phyloP scores from a whole-genome alignment of 2,113 vertebrate species.

The Phycodurus eques region DNA sequence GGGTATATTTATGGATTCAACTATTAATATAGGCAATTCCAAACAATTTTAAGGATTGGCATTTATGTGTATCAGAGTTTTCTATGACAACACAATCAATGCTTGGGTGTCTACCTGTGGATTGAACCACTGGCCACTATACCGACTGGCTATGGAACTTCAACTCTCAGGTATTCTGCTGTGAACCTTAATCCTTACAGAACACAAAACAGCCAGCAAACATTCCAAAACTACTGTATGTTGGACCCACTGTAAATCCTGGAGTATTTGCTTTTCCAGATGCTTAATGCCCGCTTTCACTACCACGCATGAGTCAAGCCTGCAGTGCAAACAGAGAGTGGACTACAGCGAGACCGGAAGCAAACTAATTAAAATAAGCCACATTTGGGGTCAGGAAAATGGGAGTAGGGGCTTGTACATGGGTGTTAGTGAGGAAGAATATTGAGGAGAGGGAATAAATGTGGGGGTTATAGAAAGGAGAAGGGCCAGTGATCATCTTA shows the following conservation, averaged over 20 bases:
- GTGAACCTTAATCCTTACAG: not conserved
- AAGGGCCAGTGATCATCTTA: conserved; percentile 51
- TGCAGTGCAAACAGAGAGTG: conserved; percentile 27
- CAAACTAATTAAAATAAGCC: conserved; percentile 41
- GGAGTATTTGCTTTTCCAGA: conserved; percentile 29
- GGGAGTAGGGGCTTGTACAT: not conserved
- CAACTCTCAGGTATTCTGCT: not conserved
- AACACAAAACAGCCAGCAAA: conserved; percentile 32
- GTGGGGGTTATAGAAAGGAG: conserved; percentile 1
- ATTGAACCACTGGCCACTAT: not conserved
- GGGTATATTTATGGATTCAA: too few species aligned
- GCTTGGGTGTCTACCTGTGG: not conserved
- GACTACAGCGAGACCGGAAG: conserved; percentile 16
- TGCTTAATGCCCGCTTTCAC: conserved; percentile 33
- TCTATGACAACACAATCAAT: not conserved
- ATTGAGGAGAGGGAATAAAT: not conserved
- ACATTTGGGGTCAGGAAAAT: conserved; percentile 39
- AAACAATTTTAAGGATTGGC: too few species aligned
- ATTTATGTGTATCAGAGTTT: not conserved
- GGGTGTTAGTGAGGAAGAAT: conserved; percentile 4
- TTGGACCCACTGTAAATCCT: conserved; percentile 38
- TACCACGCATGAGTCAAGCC: conserved; percentile 15
- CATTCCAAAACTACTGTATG: not conserved
- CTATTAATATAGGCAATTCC: too few species aligned
- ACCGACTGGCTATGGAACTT: too few species aligned